These are phyloP conservation scores for Rambutsinella grinnellia DNA, from an alignment of 2,888 invertebrate species.

Conservation along the genomic window DNA sequence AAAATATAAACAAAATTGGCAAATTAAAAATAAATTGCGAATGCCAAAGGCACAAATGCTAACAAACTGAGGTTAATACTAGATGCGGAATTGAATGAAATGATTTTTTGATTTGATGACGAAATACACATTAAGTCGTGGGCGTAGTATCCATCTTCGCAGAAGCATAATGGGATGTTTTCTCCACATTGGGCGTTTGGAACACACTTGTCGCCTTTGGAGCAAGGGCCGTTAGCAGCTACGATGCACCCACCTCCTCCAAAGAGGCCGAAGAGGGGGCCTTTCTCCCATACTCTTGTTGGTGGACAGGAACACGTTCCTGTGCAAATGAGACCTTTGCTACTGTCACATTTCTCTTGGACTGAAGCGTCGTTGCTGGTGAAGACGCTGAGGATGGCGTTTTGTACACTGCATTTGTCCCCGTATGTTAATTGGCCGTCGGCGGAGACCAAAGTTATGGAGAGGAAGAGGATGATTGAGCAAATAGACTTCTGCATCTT, in stretches of 20 bases:
- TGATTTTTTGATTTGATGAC: too few species aligned
- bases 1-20: too few species aligned
- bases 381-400: constrained; percentile 5
- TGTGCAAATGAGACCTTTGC: constrained; percentile 31
- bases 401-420: constrained; percentile 25
- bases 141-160: constrained; percentile 25
- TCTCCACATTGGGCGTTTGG: constrained; percentile 33
- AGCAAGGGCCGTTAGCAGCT: constrained; percentile 26
- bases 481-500: too few species aligned
- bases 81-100: too few species aligned
- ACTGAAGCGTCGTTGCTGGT: constrained; percentile 18
- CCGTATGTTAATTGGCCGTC: constrained; percentile 29
- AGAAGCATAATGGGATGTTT: constrained; percentile 12
- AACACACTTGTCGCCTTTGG: constrained; percentile 29
- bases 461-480: too few species aligned
- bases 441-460: constrained; percentile 29
- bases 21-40: too few species aligned
- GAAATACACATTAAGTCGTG: constrained; percentile 21
- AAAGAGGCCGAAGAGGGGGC: constrained; percentile 32
- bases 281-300: constrained; percentile 35
- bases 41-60: too few species aligned
- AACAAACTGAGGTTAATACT: too few species aligned
- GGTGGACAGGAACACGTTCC: constrained; percentile 21
- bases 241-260: constrained; percentile 30
- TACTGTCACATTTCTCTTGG: too few species aligned